Conservation (phyloP, 2,113 vertebrate species). For the Prionailurus viverrinus region DNA sequence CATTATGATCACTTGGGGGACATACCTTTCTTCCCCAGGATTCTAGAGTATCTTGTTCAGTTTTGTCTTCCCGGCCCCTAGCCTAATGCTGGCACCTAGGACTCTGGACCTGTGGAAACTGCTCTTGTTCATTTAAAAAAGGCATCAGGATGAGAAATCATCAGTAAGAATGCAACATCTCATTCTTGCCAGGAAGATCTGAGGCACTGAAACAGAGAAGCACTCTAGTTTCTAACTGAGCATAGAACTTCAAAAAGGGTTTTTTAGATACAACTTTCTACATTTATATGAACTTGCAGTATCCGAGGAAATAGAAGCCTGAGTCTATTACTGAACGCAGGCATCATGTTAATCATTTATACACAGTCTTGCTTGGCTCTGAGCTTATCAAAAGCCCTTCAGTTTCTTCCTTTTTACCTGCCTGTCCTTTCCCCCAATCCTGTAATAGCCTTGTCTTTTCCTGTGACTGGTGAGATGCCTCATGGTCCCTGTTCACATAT, state of each 20-base stretch:
- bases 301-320: neutral
- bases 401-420: neutral
- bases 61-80: neutral
- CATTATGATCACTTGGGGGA: neutral
- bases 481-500: neutral
- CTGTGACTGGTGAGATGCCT: neutral
- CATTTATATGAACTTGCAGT: neutral
- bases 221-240: neutral
- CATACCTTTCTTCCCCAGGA: neutral
- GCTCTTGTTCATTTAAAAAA: neutral
- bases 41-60: neutral
- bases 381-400: neutral
- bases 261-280: neutral
- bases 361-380: neutral
- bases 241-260: neutral
- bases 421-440: neutral
- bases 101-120: neutral
- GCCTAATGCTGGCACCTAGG: neutral
- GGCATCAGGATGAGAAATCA: neutral
- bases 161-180: neutral
- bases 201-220: neutral
- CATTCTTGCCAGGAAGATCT: neutral
- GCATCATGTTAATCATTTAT: neutral
- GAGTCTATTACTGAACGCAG: neutral
- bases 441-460: neutral